Percentiles rank a stretch among this genome's conserved stretches.
Evolutionary conservation across 2,113 vertebrate species (phyloP).

Genomic region (Saiga tatarica): DNA sequence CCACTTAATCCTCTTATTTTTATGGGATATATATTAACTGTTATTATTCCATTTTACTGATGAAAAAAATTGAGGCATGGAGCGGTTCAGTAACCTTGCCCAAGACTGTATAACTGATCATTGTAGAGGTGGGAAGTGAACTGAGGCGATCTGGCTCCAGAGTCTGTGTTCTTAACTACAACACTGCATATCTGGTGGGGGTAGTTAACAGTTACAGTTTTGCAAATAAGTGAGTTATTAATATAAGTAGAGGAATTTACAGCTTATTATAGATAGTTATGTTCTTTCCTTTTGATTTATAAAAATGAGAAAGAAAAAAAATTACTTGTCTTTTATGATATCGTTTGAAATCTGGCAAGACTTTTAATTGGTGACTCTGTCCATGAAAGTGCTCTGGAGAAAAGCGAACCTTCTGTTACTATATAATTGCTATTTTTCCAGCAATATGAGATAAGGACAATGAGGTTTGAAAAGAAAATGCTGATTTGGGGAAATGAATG

Average conservation of each 20-base stretch:
- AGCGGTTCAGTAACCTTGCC: not conserved
- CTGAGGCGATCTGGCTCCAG: not conserved
- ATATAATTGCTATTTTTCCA: slow-evolving; percentile 67
- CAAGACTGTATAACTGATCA: not conserved
- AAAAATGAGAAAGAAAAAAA: slow-evolving; percentile 62
- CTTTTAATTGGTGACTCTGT: slow-evolving; percentile 68
- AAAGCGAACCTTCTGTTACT: slow-evolving; percentile 62
- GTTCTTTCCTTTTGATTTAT: slow-evolving; percentile 55
- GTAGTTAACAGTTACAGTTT: not conserved
- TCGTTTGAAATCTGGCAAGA: slow-evolving; percentile 67
- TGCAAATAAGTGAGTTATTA: slow-evolving; percentile 29
- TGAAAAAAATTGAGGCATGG: not conserved
- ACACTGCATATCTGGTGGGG: fast-evolving
- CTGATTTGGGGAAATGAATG: slow-evolving; percentile 54
- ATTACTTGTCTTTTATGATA: slow-evolving; percentile 62
- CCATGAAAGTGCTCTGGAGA: slow-evolving; percentile 42
- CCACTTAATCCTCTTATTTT: not conserved
- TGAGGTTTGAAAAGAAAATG: slow-evolving; percentile 59
- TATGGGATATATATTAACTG: not conserved
- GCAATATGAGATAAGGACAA: slow-evolving; percentile 66
- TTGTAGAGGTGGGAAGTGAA: too few species aligned
- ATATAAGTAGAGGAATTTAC: slow-evolving; percentile 18
- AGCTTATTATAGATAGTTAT: slow-evolving; percentile 23
- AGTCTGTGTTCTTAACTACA: not conserved
- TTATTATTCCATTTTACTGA: not conserved